These are phyloP conservation scores for Latrodectus geometricus DNA, from an alignment of 1,140 invertebrate genomes.

Conservation along the genomic window DNA sequence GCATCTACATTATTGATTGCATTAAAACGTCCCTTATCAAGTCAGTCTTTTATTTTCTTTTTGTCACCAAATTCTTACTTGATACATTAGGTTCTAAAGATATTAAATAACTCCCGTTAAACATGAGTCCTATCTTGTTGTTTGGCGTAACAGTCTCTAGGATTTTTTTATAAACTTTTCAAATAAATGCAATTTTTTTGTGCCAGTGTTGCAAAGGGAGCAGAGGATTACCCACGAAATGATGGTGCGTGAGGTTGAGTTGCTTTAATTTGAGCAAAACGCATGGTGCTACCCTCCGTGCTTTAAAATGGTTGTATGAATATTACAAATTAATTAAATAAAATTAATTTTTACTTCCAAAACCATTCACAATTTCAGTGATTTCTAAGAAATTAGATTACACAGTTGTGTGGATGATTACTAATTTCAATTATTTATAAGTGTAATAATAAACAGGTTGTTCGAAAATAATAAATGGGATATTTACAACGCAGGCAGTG, in stretches of 20 bases:
- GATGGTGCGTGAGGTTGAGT: neutral
- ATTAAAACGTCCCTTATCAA: constrained; percentile 49
- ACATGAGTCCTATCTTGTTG: constrained; percentile 13
- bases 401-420: too few species aligned
- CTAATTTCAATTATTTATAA: too few species aligned
- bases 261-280: too few species aligned
- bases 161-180: neutral
- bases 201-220: constrained; percentile 23
- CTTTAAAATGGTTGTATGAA: too few species aligned
- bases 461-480: too few species aligned
- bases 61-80: neutral
- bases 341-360: too few species aligned
- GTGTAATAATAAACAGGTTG: too few species aligned
- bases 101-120: constrained; percentile 18
- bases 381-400: too few species aligned
- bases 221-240: constrained; percentile 57
- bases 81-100: neutral
- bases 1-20: neutral
- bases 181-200: constrained; percentile 1
- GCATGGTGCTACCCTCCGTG: too few species aligned
- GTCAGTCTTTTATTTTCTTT: constrained; percentile 28
- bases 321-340: too few species aligned
- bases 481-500: too few species aligned
- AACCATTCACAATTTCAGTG: too few species aligned
- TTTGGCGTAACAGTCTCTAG: neutral